Percentiles rank a stretch among this genome's conserved stretches.
phyloP scores from a whole-genome alignment of 2,888 invertebrate genomes.

The Myopa testacea region DNA sequence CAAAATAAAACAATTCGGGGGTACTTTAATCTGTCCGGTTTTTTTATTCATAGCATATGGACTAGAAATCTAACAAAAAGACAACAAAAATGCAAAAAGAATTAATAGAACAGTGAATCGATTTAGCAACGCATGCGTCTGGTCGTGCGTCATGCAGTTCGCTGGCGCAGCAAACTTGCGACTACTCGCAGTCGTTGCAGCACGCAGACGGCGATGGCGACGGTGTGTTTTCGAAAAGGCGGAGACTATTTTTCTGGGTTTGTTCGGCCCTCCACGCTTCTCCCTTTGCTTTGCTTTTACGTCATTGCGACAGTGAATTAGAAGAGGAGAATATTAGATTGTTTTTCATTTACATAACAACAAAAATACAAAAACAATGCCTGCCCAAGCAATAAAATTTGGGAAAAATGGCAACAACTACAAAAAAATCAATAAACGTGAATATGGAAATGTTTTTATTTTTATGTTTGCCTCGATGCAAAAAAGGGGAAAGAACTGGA shows the following conservation, averaged over 20 bases:
- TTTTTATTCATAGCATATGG: background rate
- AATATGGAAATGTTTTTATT: background rate
- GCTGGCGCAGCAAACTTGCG: background rate
- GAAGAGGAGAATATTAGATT: no score
- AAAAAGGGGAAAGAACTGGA: no score
- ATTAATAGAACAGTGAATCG: background rate
- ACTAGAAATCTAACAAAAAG: background rate
- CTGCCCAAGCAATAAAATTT: no score
- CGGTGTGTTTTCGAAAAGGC: background rate
- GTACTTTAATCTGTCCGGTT: background rate
- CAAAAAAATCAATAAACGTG: background rate
- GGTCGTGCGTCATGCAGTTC: no score
- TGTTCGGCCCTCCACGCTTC: background rate
- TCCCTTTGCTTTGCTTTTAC: no score
- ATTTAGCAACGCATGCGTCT: background rate
- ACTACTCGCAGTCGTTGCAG: background rate
- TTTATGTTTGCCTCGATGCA: background rate
- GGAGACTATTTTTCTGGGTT: slow-evolving; percentile 22
- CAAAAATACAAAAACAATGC: no score
- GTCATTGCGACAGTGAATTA: no score
- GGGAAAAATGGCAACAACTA: no score
- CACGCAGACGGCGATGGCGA: background rate
- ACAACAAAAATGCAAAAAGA: background rate
- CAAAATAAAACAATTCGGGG: background rate
- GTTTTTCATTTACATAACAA: no score